These are phyloP conservation scores for Dasypolia templi DNA, from an alignment of 2,888 invertebrate genomes.

Conservation along the genomic window DNA sequence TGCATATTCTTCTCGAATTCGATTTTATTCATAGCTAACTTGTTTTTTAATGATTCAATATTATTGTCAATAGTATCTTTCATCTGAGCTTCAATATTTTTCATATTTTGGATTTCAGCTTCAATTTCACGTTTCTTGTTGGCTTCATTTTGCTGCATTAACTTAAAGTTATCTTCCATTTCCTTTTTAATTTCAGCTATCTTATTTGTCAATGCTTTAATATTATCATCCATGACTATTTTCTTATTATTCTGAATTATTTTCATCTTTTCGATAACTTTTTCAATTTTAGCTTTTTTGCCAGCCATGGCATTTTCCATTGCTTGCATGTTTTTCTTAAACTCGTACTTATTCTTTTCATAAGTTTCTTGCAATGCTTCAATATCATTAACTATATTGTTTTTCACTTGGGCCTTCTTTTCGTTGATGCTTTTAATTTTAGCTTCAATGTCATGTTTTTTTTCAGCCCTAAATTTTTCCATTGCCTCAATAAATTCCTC, in stretches of 20 bases:
- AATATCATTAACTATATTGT: slow-evolving; percentile 18
- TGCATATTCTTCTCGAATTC: slow-evolving; percentile 25
- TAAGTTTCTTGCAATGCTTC: slow-evolving; percentile 16
- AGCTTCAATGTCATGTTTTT: slow-evolving; percentile 17
- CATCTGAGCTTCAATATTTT: slow-evolving; percentile 25
- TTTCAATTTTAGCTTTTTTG: slow-evolving; percentile 31
- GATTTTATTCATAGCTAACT: slow-evolving; percentile 21
- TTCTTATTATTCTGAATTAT: slow-evolving; percentile 30
- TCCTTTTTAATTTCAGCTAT: slow-evolving; percentile 32
- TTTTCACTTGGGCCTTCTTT: slow-evolving; percentile 13
- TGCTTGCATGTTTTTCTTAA: slow-evolving; percentile 18
- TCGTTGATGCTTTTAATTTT: slow-evolving; percentile 24
- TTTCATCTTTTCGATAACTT: slow-evolving; percentile 24
- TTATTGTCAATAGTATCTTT: slow-evolving; percentile 32
- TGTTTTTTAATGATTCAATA: slow-evolving; percentile 17
- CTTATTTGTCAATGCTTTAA: slow-evolving; percentile 23
- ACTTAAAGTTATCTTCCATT: slow-evolving; percentile 32
- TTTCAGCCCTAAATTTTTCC: slow-evolving; percentile 14
- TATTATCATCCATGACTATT: slow-evolving; percentile 11
- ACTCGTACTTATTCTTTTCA: background rate
- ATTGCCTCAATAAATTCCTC: slow-evolving; percentile 22
- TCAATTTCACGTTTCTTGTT: slow-evolving; percentile 31
- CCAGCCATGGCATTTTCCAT: background rate
- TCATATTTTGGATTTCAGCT: slow-evolving; percentile 30
- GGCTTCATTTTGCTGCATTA: slow-evolving; percentile 27